Base-by-base conservation (phyloP, 1,140 invertebrate genomes). In the Lamellibrachia luymesi region DNA sequence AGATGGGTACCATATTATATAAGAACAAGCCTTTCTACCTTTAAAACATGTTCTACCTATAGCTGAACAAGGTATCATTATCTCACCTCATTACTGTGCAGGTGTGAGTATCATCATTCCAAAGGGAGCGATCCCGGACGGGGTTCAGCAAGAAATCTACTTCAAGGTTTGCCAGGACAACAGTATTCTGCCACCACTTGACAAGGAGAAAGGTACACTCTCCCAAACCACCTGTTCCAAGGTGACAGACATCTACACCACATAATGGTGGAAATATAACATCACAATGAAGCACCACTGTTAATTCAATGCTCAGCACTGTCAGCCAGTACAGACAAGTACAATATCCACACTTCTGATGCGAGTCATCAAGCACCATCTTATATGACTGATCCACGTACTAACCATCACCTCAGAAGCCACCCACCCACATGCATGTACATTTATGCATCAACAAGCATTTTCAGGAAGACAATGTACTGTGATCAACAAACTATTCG, bases 71-170 rank as follows among this genome's bases (percentile, higher is more conserved):
- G 27, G 90, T 13, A 89, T 93, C 17, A 13, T 51, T 90, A 50
- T 91, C 51, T 10, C 91, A 91, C 49, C 51, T 92, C 50, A 92
- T 52, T 38, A 50, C n/a, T 92, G 92, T 93, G 90, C 94, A 95
- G 98, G 98, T 94, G 98, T 99, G 56, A 98, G 97, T 92, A 96
- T 99, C 93, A 97, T 98, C 94, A 98, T 99, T 95, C 98, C 98
- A 90, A 97, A 98, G 93, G 98, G 98, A 93, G 98, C 98, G 52
- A 97, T 99, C 94, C 97, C 97, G 91, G 97, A 97, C 38, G 98
- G 98, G 90, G 97, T 97, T 94, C 97, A 97, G 94, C 98, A 99
- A 97, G 98, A 99, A 96, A 98, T 99, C 95, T 99, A 99, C 97
- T 99, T 99, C 97, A 98, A 98, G 96, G 98, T 99, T 94, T 97